phyloP scores from a whole-genome alignment of 2,797 vertebrate species.

The Oryzias sinensis region DNA sequence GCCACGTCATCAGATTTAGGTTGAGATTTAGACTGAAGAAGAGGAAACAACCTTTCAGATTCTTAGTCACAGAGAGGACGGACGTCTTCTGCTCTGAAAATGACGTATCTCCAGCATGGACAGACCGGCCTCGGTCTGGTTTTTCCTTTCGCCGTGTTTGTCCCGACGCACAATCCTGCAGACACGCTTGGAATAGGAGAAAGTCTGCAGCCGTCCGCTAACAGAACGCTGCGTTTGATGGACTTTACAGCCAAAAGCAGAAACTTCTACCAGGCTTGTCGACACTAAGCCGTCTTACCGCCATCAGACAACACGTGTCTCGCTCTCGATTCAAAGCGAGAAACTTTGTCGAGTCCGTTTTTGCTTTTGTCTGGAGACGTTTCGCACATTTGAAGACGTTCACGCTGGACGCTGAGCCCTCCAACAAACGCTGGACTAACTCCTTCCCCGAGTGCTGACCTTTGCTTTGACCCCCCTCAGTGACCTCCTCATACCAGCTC shows the following conservation, averaged over 20 bases:
- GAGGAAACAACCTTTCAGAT: no score
- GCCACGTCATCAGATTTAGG: no score
- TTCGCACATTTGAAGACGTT: not conserved
- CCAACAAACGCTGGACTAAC: conserved; percentile 23
- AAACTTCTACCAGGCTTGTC: no score
- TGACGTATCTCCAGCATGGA: not conserved
- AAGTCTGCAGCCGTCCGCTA: no score
- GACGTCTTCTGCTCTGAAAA: not conserved
- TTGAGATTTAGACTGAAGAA: no score
- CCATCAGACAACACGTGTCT: not conserved
- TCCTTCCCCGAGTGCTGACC: conserved; percentile 34
- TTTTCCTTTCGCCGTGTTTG: no score
- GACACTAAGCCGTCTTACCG: no score
- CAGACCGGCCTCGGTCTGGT: no score
- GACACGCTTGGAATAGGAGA: no score
- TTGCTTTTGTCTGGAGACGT: not conserved
- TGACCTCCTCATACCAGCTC: conserved; percentile 74
- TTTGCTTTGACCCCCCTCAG: conserved; percentile 12
- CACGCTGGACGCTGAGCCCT: not conserved
- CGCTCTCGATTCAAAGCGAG: not conserved
- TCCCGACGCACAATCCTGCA: not conserved
- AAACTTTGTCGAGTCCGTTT: conserved; percentile 1
- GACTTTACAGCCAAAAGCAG: not conserved
- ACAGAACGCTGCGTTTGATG: not conserved
- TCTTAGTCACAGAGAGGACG: no score